Evolutionary conservation across 2,113 vertebrate species (phyloP), one percentile per base, ranked within the genome.

Genomic region (Microcebus jonahi): DNA sequence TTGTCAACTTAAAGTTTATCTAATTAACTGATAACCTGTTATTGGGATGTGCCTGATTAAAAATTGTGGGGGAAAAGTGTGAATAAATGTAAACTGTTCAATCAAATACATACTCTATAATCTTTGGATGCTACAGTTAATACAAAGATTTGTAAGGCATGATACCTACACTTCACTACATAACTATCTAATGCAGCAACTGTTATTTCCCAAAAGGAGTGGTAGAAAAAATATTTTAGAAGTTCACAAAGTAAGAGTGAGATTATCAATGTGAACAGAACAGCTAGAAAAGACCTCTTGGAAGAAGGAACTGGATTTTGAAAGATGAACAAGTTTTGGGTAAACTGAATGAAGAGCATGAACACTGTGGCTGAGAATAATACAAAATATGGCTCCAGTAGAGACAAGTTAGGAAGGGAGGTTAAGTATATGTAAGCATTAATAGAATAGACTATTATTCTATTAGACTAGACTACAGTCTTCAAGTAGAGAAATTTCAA

Each of bases 1-100:
- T 61, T 91, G 65, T 70, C 67, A 97, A 90, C 70, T 88, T 96
- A 81, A 92, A 95, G 79, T 91, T 59, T 53, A 77, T 81, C 25
- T 67, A 80, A 63, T 83, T 94, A 90, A 80, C 53, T 84, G 63
- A 36, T 88, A 92, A 81, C 21, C n/a, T 92, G 27, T 86, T 67
- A 91, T 45, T n/a, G 14, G 36, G 8, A 85, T 86, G 18, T 55
- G 45, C 27, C 48, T 94, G 23, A 61, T 61, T 92, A 76, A 88
- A 96, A 92, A 83, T 45, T 83, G 8, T 63, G 21, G 53, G 57
- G 50, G 20, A 55, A 17, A 23, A n/a, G 31, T 34, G 71, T 76
- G 15, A 65, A 91, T 79, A 93, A 95, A 71, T 9, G 5, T 71
- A 95, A 97, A 79, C 34, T 15, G 45, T 77, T 96, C 67, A 75